A percentile compares a stretch with the other conserved stretches of the same genome.
Evolutionary conservation across 2,113 vertebrate genomes (phyloP).

Genomic region (Loxodonta africana): DNA sequence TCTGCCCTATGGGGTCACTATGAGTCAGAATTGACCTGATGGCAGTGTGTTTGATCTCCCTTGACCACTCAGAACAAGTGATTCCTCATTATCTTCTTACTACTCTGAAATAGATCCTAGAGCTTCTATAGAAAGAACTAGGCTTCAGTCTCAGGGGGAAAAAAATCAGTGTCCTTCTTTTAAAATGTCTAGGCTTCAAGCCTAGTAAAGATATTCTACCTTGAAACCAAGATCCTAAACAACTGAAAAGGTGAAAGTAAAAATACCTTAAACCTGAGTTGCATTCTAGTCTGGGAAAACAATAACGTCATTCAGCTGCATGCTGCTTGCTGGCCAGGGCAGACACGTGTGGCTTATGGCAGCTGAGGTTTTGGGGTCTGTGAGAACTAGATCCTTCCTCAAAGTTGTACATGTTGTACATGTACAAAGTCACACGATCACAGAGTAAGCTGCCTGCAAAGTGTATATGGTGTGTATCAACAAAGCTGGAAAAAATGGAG

Average conservation of each 20-base stretch:
- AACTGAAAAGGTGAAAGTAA: slow-evolving; percentile 2
- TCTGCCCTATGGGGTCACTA: too few relatives aligned
- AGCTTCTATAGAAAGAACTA: slow-evolving; percentile 42
- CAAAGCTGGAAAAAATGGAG: neutral
- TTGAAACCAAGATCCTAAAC: slow-evolving; percentile 47
- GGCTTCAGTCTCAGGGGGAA: neutral
- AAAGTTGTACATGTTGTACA: neutral
- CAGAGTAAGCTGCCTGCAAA: neutral
- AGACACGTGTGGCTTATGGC: neutral
- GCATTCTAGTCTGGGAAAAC: neutral
- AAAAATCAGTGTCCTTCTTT: neutral
- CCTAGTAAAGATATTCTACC: neutral
- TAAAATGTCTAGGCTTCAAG: slow-evolving; percentile 22
- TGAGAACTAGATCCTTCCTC: neutral
- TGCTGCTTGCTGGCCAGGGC: neutral
- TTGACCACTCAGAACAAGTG: neutral
- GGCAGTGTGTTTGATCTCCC: neutral
- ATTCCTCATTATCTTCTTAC: slow-evolving; percentile 4
- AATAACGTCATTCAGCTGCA: neutral
- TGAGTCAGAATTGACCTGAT: too few relatives aligned
- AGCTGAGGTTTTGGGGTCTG: neutral
- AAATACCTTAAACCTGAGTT: neutral
- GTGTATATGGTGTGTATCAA: neutral
- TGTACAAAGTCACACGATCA: neutral
- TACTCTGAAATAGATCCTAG: neutral